A percentile compares a stretch with the other conserved stretches of the same genome.
These are phyloP conservation scores for Aphyosemion australe DNA, from an alignment of 2,113 vertebrate species.

Conservation along the genomic window DNA sequence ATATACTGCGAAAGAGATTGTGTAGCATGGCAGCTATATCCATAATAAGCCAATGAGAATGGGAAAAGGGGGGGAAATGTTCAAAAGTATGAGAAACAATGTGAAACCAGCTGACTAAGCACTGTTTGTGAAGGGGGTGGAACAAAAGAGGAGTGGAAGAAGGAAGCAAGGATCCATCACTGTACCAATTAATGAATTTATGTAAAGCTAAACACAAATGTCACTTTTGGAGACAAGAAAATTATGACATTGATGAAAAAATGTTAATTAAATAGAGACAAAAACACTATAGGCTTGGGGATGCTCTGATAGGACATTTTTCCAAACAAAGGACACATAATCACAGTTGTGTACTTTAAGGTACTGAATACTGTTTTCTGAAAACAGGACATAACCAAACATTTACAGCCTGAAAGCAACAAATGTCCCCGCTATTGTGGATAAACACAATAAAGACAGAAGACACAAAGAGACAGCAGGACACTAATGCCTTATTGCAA, in stretches of 20 bases:
- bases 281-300: no score
- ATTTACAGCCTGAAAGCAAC: slow-evolving; percentile 14
- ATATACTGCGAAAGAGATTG: not conserved
- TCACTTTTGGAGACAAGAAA: not conserved
- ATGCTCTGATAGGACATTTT: no score
- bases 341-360: no score
- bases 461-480: slow-evolving; percentile 20
- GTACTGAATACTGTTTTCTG: no score
- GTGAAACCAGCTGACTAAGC: slow-evolving; percentile 26
- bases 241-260: not conserved
- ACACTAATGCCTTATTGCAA: slow-evolving; percentile 24
- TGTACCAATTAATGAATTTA: slow-evolving; percentile 16
- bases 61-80: not conserved
- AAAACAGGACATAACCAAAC: not conserved
- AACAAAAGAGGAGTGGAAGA: slow-evolving; percentile 4
- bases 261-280: not conserved
- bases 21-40: slow-evolving; percentile 19
- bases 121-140: not conserved
- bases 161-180: slow-evolving; percentile 2
- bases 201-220: not conserved
- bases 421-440: slow-evolving; percentile 9
- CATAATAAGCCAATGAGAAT: not conserved
- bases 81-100: not conserved
- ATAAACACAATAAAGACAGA: slow-evolving; percentile 10
- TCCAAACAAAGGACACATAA: no score